These are phyloP conservation scores for Diabrotica virgifera DNA, from an alignment of 1,140 invertebrate genomes.

Conservation along the genomic window DNA sequence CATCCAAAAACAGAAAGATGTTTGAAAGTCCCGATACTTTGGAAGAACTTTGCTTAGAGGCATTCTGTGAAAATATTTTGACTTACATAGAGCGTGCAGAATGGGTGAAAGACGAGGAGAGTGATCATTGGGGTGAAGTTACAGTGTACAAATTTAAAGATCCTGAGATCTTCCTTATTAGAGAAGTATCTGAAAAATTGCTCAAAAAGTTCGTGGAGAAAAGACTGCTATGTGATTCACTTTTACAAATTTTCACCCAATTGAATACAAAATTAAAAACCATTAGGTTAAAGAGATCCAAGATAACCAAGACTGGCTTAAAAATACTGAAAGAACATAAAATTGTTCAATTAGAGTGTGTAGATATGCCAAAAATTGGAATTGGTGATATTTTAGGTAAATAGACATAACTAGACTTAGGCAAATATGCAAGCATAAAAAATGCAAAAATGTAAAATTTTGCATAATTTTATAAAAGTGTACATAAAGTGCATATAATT, in stretches of 20 bases:
- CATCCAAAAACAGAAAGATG: constrained; percentile 48
- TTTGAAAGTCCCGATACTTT: constrained; percentile 62
- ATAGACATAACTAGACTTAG: too few species aligned
- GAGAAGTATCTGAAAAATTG: constrained; percentile 66
- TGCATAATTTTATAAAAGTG: too few species aligned
- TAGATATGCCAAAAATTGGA: constrained; percentile 36
- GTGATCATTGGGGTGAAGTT: constrained; percentile 19
- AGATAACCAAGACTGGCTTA: constrained; percentile 62
- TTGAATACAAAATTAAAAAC: constrained; percentile 61
- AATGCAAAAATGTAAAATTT: too few species aligned
- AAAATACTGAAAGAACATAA: constrained; percentile 66
- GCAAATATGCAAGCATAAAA: too few species aligned
- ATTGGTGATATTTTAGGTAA: constrained; percentile 42
- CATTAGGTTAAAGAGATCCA: constrained; percentile 54
- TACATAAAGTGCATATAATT: too few species aligned
- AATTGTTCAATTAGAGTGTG: constrained; percentile 60
- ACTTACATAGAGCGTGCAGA: constrained; percentile 41
- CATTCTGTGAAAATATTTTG: constrained; percentile 69
- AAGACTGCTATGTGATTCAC: constrained; percentile 62
- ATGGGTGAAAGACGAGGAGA: constrained; percentile 22
- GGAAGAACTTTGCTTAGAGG: constrained; percentile 66
- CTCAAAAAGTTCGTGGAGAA: constrained; percentile 62
- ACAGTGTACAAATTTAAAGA: constrained; percentile 55
- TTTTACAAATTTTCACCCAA: constrained; percentile 64
- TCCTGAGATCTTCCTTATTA: constrained; percentile 64